A percentile compares a stretch with the other conserved stretches of the same genome.
These are phyloP conservation scores for Epinephelus coioides DNA, from an alignment of 2,797 vertebrate genomes.

Conservation along the genomic window DNA sequence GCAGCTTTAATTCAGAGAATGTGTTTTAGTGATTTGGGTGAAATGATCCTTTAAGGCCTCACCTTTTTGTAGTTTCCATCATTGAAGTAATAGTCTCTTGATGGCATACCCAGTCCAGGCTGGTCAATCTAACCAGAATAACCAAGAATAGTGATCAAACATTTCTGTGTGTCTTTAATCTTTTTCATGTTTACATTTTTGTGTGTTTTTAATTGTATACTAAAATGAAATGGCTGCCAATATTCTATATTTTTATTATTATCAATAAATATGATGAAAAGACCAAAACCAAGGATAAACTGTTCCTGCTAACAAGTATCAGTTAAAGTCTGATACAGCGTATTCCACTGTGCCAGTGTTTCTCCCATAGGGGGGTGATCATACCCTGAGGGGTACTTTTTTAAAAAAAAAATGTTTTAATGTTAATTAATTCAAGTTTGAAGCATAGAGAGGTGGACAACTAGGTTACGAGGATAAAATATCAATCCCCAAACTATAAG, in stretches of 20 bases:
- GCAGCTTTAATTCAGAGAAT: neutral
- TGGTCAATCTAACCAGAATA: conserved; percentile 91
- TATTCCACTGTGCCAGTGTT: neutral
- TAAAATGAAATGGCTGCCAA: neutral
- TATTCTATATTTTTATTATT: neutral
- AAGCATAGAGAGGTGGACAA: no score
- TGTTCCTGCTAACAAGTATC: neutral
- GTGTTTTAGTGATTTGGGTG: neutral
- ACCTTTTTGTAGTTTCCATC: conserved; percentile 92
- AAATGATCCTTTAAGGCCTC: conserved; percentile 17
- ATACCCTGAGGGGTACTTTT: no score
- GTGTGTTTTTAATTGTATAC: neutral
- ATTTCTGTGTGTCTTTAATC: neutral
- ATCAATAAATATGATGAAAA: neutral
- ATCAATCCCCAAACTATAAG: no score
- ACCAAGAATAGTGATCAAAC: conserved; percentile 10
- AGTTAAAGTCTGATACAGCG: neutral
- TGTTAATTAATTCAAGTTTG: no score
- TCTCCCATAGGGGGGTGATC: no score
- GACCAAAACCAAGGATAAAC: neutral
- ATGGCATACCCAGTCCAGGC: conserved; percentile 95
- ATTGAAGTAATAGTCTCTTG: conserved; percentile 95
- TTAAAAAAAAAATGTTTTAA: no score
- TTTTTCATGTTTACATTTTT: neutral
- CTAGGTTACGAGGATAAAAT: no score